phyloP scores from a whole-genome alignment of 2,113 vertebrate species.

The Thryonomys swinderianus region DNA sequence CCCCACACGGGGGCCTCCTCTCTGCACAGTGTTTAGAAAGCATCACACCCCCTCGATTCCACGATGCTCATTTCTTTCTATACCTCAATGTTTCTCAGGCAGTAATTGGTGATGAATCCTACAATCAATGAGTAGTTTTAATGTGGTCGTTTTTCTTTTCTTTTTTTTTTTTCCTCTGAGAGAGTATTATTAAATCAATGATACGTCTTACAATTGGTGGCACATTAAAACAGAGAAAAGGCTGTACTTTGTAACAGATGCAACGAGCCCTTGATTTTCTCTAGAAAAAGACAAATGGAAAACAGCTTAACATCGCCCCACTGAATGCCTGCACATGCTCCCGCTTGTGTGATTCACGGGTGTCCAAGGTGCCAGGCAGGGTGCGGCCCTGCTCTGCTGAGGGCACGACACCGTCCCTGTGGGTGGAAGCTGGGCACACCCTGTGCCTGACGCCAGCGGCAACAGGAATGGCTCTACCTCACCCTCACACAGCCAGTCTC shows the following conservation, averaged over 20 bases:
- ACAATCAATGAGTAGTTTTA: background rate
- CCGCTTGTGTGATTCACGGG: background rate
- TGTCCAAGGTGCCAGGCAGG: background rate
- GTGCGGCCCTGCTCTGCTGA: background rate
- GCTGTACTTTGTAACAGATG: background rate
- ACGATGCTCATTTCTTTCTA: background rate
- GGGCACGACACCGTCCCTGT: background rate
- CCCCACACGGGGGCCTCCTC: background rate
- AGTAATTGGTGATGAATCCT: background rate
- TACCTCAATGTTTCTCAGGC: background rate
- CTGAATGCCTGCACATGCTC: background rate
- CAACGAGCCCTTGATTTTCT: background rate
- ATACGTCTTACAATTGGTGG: conserved; percentile 1
- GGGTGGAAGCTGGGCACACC: background rate
- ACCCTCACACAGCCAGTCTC: background rate
- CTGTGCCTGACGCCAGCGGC: background rate
- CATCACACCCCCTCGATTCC: background rate
- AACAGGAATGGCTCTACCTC: background rate
- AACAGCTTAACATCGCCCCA: background rate
- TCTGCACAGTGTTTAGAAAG: background rate
- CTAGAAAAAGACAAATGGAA: background rate
- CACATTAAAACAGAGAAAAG: conserved; percentile 53
- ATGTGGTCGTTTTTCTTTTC: conserved; percentile 7
- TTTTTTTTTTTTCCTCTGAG: background rate
- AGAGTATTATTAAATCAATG: conserved; percentile 53